These are phyloP conservation scores for Carassius auratus DNA, from an alignment of 2,113 vertebrate genomes.

Conservation along the genomic window DNA sequence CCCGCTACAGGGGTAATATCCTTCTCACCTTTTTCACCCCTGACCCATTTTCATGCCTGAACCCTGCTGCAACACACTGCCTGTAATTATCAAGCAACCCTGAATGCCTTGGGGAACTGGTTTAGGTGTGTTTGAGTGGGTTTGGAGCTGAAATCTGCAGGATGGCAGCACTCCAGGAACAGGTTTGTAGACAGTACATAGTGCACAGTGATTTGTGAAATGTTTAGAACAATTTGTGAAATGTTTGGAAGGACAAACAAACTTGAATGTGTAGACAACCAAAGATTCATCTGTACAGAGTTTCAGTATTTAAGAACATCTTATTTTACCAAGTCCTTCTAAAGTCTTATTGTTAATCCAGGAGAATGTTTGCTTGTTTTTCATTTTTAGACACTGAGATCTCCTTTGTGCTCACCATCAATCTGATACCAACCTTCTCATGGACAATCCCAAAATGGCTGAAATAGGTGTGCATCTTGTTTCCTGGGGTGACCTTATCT, in stretches of 20 bases:
- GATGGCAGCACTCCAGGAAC: neutral
- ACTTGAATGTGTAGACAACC: neutral
- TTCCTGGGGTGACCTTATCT: constrained; percentile 76
- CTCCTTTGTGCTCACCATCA: constrained; percentile 82
- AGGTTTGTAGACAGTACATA: too few relatives aligned
- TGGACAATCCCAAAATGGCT: constrained; percentile 86
- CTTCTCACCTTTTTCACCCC: too few relatives aligned
- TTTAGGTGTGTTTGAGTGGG: too few relatives aligned
- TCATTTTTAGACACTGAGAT: constrained; percentile 79
- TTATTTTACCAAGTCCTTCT: constrained; percentile 40
- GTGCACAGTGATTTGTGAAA: neutral
- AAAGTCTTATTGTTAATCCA: constrained; percentile 82
- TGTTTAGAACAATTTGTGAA: neutral
- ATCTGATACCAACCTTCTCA: constrained; percentile 71
- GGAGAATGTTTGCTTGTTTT: constrained; percentile 67
- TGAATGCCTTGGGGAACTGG: too few relatives aligned
- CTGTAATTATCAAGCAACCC: too few relatives aligned
- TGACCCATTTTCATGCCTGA: too few relatives aligned
- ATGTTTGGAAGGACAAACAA: too few relatives aligned
- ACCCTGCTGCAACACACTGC: too few relatives aligned
- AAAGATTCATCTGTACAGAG: neutral
- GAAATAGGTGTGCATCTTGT: constrained; percentile 84
- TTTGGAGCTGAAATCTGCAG: neutral
- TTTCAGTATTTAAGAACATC: too few relatives aligned
- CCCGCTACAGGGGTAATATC: too few relatives aligned